phyloP scores from a whole-genome alignment of 2,113 vertebrate genomes.

The Python bivittatus region DNA sequence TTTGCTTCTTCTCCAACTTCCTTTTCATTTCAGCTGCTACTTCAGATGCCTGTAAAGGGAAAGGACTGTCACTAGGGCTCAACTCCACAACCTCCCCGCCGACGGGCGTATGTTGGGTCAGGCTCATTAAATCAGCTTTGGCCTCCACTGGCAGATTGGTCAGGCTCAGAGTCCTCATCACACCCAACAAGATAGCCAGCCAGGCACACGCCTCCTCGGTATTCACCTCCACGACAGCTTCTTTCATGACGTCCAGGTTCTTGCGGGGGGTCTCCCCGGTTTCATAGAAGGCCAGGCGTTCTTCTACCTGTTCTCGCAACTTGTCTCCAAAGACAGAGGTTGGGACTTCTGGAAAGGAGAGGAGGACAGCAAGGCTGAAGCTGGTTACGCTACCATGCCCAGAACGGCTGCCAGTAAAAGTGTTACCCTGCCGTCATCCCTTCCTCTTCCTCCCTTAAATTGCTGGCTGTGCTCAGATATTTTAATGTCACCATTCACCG shows the following conservation, averaged over 20 bases:
- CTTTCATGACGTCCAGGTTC: conserved; percentile 94
- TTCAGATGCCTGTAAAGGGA: conserved; percentile 76
- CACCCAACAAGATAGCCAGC: conserved; percentile 59
- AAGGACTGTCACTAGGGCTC: accelerated
- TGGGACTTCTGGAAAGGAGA: conserved; percentile 79
- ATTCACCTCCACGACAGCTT: conserved; percentile 85
- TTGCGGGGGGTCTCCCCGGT: conserved; percentile 89
- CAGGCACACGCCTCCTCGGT: accelerated
- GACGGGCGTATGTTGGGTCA: conserved; percentile 66
- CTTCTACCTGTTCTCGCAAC: conserved; percentile 91
- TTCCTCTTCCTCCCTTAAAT: background rate
- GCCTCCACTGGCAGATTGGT: conserved; percentile 71
- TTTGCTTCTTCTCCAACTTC: conserved; percentile 88
- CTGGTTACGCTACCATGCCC: accelerated
- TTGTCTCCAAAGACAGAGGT: conserved; percentile 92
- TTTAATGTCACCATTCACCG: conserved; percentile 83
- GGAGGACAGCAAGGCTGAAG: accelerated
- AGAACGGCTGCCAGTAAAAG: accelerated
- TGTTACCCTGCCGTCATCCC: accelerated
- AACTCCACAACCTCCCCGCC: accelerated
- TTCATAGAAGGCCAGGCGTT: conserved; percentile 92
- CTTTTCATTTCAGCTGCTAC: conserved; percentile 82
- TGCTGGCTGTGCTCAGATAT: conserved; percentile 82
- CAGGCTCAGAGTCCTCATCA: conserved; percentile 84
- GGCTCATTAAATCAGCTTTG: conserved; percentile 98